Percentiles rank a stretch among this genome's conserved stretches.
These are phyloP conservation scores for Scrobipalpa costella DNA, from an alignment of 2,888 invertebrate species.

Conservation along the genomic window DNA sequence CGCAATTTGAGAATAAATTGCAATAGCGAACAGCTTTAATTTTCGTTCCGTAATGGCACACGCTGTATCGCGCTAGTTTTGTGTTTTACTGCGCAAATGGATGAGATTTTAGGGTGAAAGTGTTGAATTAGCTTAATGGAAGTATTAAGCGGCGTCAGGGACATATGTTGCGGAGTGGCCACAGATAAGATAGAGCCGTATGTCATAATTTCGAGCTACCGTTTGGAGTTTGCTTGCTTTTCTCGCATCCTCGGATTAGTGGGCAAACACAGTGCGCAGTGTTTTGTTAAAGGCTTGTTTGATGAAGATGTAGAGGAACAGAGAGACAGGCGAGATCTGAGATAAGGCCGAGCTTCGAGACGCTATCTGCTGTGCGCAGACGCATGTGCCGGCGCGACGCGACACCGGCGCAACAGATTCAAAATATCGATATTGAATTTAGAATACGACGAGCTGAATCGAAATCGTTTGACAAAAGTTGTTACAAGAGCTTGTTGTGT, in stretches of 20 bases:
- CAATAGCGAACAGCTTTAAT: conserved; percentile 30
- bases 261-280: conserved; percentile 63
- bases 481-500: too few species aligned
- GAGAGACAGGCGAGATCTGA: conserved; percentile 59
- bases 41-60: conserved; percentile 49
- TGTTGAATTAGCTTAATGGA: conserved; percentile 67
- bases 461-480: background rate
- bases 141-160: conserved; percentile 70
- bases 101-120: conserved; percentile 66
- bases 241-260: conserved; percentile 68
- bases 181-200: conserved; percentile 79
- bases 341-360: conserved; percentile 55
- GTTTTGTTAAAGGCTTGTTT: conserved; percentile 62
- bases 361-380: conserved; percentile 39
- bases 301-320: conserved; percentile 71
- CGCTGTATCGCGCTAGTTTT: conserved; percentile 51
- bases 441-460: background rate
- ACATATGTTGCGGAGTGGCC: conserved; percentile 76
- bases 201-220: conserved; percentile 77
- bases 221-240: conserved; percentile 72
- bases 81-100: conserved; percentile 50
- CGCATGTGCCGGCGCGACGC: conserved; percentile 30
- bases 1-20: conserved; percentile 35
- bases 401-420: conserved; percentile 30
- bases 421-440: conserved; percentile 21